These are phyloP conservation scores for Steatocranus sp. DNA, from an alignment of 2,797 vertebrate species.

Conservation along the genomic window DNA sequence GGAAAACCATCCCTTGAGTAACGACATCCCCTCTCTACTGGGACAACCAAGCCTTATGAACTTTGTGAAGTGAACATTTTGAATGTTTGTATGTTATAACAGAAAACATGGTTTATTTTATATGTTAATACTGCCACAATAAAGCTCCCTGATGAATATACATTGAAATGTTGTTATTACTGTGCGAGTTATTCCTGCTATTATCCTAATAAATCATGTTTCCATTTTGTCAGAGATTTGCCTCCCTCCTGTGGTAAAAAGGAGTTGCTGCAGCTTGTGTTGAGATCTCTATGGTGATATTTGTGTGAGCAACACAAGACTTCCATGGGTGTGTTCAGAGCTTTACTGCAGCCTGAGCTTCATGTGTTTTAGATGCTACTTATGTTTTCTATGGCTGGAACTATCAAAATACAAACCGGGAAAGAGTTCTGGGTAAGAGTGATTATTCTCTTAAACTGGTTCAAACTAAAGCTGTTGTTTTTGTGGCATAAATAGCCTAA, in stretches of 20 bases:
- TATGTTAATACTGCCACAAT: conserved; percentile 96
- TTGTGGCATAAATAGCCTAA: not conserved
- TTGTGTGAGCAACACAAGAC: conserved; percentile 7
- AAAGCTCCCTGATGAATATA: conserved; percentile 79
- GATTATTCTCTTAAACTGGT: not conserved
- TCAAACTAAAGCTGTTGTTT: not conserved
- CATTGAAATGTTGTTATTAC: conserved; percentile 23
- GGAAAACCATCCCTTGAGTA: conserved; percentile 21
- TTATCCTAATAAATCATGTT: not conserved
- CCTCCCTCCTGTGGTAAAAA: conserved; percentile 30
- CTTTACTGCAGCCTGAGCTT: not conserved
- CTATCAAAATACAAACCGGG: not conserved
- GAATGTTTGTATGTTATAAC: conserved; percentile 91
- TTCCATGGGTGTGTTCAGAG: not conserved
- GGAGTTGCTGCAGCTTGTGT: not conserved
- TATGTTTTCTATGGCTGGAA: not conserved
- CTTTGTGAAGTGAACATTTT: conserved; percentile 94
- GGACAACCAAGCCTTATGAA: conserved; percentile 91
- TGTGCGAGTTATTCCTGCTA: conserved; percentile 12
- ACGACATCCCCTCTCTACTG: conserved; percentile 68
- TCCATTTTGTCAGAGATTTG: not conserved
- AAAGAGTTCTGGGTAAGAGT: conserved; percentile 8
- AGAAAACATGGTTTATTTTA: conserved; percentile 88
- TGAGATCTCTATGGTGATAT: conserved; percentile 40
- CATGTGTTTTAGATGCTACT: not conserved